phyloP scores from a whole-genome alignment of 2,797 vertebrate genomes.

The Coranthus polyacanthus region DNA sequence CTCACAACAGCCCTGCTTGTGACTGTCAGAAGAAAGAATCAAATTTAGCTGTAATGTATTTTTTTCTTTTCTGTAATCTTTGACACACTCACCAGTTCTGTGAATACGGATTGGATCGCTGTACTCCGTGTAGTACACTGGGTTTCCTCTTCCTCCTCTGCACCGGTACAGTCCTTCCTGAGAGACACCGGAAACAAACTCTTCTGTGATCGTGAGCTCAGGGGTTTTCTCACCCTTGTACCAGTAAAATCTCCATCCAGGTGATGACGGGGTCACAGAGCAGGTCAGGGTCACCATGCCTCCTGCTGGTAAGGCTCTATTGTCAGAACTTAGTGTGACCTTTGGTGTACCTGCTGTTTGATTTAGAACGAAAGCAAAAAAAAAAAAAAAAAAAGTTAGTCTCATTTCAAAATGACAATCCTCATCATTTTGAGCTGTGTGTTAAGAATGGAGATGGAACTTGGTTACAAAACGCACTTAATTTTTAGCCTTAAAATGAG shows the following conservation, averaged over 20 bases:
- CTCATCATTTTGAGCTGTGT: too few species aligned
- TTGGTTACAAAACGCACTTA: too few species aligned
- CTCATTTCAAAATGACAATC: too few species aligned
- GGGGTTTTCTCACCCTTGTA: constrained; percentile 25
- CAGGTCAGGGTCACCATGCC: constrained; percentile 49
- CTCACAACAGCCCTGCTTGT: too few species aligned
- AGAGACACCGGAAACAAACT: background rate
- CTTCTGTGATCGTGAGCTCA: background rate
- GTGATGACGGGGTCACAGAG: constrained; percentile 3
- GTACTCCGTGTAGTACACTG: constrained; percentile 7
- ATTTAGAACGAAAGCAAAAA: background rate
- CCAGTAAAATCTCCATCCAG: constrained; percentile 69
- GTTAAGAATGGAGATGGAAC: too few species aligned
- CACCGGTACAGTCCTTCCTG: constrained; percentile 11
- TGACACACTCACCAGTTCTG: too few species aligned
- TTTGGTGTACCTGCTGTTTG: background rate
- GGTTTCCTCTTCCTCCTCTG: constrained; percentile 15
- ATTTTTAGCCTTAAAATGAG: too few species aligned
- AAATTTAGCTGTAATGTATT: too few species aligned
- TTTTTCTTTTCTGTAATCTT: too few species aligned
- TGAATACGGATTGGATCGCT: background rate
- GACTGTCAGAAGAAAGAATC: too few species aligned
- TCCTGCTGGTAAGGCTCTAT: background rate
- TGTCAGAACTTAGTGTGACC: background rate
- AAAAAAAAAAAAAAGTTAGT: too few species aligned